phyloP scores from a whole-genome alignment of 2,797 vertebrate species.

The Vespertilio murinus region DNA sequence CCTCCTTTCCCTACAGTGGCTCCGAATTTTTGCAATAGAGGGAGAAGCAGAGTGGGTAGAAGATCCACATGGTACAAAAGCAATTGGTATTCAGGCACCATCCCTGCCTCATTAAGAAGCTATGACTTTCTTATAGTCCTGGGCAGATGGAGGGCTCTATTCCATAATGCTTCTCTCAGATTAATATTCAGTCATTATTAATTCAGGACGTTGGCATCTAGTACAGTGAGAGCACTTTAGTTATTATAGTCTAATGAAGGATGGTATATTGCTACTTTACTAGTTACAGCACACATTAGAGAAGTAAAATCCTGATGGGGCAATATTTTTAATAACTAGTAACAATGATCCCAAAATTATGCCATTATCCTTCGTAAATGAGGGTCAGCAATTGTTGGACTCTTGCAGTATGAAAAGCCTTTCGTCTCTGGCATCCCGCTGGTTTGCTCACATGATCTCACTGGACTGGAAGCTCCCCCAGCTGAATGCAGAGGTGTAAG shows the following conservation, averaged over 20 bases:
- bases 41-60: too few species aligned
- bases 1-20: neutral
- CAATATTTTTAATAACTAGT: conserved; percentile 56
- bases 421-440: neutral
- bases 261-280: neutral
- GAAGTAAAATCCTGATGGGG: neutral
- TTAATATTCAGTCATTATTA: conserved; percentile 52
- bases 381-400: neutral
- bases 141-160: neutral
- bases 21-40: neutral
- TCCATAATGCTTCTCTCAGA: neutral
- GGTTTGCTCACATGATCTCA: rapidly evolving
- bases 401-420: neutral
- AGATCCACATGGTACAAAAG: neutral
- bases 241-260: conserved; percentile 42
- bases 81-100: neutral
- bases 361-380: conserved; percentile 21
- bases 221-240: conserved; percentile 35
- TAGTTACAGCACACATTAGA: neutral
- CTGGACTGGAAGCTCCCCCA: rapidly evolving
- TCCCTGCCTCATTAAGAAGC: neutral
- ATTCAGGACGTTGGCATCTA: neutral
- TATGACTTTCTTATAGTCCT: neutral
- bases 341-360: neutral
- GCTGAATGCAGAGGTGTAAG: rapidly evolving